A percentile compares a stretch with the other conserved stretches of the same genome.
Evolutionary conservation across 2,888 invertebrate genomes (phyloP).

Genomic region (Drosophila longiperda): DNA sequence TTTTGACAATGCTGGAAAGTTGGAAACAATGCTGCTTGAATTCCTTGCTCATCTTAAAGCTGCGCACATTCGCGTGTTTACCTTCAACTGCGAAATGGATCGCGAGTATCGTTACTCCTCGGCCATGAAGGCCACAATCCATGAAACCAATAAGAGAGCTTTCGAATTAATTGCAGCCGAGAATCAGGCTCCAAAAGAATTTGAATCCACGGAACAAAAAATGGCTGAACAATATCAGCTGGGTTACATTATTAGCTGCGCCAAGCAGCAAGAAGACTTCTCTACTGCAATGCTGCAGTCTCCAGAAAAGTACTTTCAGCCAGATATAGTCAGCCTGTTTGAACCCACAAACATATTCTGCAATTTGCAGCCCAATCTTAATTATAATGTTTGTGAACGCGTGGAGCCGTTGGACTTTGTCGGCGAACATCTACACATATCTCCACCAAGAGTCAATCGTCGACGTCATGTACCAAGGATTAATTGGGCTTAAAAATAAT

Average conservation of each 20-base stretch:
- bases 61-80: conserved; percentile 64
- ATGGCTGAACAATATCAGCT: conserved; percentile 42
- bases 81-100: conserved; percentile 79
- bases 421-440: conserved; percentile 44
- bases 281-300: conserved; percentile 41
- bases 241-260: conserved; percentile 28
- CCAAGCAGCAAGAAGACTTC: conserved; percentile 50
- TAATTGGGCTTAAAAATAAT: conserved; percentile 18
- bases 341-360: conserved; percentile 2
- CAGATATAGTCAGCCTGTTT: conserved; percentile 55
- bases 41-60: conserved; percentile 70
- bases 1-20: conserved; percentile 51
- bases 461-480: conserved; percentile 39
- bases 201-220: conserved; percentile 38
- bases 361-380: neutral
- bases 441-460: conserved; percentile 51
- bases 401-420: conserved; percentile 18
- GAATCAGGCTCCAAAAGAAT: neutral
- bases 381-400: neutral
- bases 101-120: conserved; percentile 65
- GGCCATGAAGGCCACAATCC: conserved; percentile 45
- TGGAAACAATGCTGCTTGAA: conserved; percentile 58
- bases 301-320: conserved; percentile 60
- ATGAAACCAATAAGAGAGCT: conserved; percentile 38
- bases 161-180: conserved; percentile 19